These are phyloP conservation scores for Nipponia nippon DNA, from an alignment of 2,113 vertebrate genomes.

Conservation along the genomic window DNA sequence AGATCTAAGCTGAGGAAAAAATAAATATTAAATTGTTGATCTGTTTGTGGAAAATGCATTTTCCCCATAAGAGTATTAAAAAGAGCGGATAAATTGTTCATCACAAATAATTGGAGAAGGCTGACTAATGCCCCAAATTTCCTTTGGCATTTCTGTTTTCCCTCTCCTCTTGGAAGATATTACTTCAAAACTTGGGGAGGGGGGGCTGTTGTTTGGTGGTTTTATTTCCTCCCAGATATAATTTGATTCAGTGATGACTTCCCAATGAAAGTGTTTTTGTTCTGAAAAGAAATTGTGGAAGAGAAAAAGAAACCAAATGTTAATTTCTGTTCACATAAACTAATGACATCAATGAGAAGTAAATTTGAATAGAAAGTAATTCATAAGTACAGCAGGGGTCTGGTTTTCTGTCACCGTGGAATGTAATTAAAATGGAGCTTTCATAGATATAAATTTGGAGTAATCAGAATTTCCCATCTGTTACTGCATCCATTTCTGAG, in stretches of 20 bases:
- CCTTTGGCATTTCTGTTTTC: not conserved
- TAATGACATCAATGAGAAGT: constrained; percentile 36
- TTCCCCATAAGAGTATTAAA: constrained; percentile 21
- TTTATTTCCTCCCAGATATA: not conserved
- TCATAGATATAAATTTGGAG: constrained; percentile 11
- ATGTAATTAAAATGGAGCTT: constrained; percentile 49
- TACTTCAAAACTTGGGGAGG: not conserved
- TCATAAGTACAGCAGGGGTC: constrained; percentile 71
- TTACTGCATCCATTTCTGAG: constrained; percentile 13
- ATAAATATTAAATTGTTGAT: constrained; percentile 18
- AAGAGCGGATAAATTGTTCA: not conserved
- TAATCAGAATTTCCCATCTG: constrained; percentile 35
- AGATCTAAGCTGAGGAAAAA: constrained; percentile 4
- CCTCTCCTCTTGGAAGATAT: not conserved
- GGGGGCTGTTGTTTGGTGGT: not conserved
- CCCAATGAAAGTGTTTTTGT: not conserved
- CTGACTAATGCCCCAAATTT: not conserved
- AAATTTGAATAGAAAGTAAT: constrained; percentile 66
- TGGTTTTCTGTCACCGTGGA: constrained; percentile 31
- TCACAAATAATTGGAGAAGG: constrained; percentile 18
- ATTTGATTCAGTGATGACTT: not conserved
- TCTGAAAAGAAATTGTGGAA: not conserved
- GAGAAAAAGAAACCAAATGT: not conserved
- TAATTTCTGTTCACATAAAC: constrained; percentile 28
- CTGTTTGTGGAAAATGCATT: constrained; percentile 14